These are phyloP conservation scores for Volucella inanis DNA, from an alignment of 2,888 invertebrate species.

Conservation along the genomic window DNA sequence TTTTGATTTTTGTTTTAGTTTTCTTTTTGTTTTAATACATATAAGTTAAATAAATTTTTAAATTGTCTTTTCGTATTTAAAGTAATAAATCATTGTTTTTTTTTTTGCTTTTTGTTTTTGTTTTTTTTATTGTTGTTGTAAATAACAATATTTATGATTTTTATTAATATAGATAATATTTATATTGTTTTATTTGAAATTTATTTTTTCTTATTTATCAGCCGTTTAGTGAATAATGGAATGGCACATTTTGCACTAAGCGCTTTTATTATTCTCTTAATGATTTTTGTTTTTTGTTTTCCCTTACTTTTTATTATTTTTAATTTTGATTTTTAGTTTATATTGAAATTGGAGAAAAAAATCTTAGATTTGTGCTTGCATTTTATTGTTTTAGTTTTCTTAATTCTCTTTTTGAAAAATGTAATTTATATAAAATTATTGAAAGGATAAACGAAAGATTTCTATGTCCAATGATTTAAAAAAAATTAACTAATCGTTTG, in stretches of 20 bases:
- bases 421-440: constrained; percentile 24
- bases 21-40: constrained; percentile 42
- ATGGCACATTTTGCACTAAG: constrained; percentile 69
- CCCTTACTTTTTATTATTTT: background rate
- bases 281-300: background rate
- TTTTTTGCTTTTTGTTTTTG: constrained; percentile 28
- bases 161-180: constrained; percentile 48
- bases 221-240: constrained; percentile 66
- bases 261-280: constrained; percentile 38
- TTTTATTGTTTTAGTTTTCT: background rate
- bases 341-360: constrained; percentile 17
- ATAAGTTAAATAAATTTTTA: constrained; percentile 48
- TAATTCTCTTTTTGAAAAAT: constrained; percentile 15
- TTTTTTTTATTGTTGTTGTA: constrained; percentile 50
- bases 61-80: constrained; percentile 44
- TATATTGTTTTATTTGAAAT: constrained; percentile 1
- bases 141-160: constrained; percentile 48
- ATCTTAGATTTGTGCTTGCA: constrained; percentile 56
- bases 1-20: constrained; percentile 12
- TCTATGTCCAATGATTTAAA: background rate
- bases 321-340: constrained; percentile 8
- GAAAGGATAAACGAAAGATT: constrained; percentile 5
- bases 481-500: constrained; percentile 1
- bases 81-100: constrained; percentile 37
- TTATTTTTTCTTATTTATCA: constrained; percentile 45